phyloP scores from a whole-genome alignment of 2,888 invertebrate species.

The Tortricodes alternella region DNA sequence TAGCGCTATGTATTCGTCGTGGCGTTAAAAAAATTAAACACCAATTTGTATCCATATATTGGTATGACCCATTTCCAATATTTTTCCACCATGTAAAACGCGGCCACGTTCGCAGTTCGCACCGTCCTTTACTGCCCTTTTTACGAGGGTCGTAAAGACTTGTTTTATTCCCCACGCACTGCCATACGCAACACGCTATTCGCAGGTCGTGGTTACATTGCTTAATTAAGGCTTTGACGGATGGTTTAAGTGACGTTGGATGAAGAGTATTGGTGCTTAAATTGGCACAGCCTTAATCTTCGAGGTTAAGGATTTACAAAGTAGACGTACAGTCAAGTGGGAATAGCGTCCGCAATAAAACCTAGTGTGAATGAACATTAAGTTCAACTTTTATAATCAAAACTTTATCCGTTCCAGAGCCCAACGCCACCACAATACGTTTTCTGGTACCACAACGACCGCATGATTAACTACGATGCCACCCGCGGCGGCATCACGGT shows the following conservation, averaged over 20 bases:
- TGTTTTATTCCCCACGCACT: slow-evolving; percentile 32
- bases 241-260: not conserved
- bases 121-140: slow-evolving; percentile 13
- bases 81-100: not conserved
- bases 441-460: slow-evolving; percentile 97
- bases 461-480: slow-evolving; percentile 96
- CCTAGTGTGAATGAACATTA: too few species aligned
- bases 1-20: too few species aligned
- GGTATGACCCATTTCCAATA: not conserved
- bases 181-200: slow-evolving; percentile 18
- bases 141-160: slow-evolving; percentile 32
- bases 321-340: too few species aligned
- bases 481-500: slow-evolving; percentile 91
- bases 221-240: slow-evolving; percentile 21
- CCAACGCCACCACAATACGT: slow-evolving; percentile 97
- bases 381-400: too few species aligned
- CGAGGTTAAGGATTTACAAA: too few species aligned
- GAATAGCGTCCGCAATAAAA: too few species aligned
- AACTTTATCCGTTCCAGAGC: slow-evolving; percentile 84
- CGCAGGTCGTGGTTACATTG: not conserved
- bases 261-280: not conserved
- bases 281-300: too few species aligned
- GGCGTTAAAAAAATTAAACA: not conserved
- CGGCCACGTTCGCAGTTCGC: not conserved
- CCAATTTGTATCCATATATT: not conserved